Base-by-base conservation (phyloP, 2,888 invertebrate genomes). In the Idaea straminata region DNA sequence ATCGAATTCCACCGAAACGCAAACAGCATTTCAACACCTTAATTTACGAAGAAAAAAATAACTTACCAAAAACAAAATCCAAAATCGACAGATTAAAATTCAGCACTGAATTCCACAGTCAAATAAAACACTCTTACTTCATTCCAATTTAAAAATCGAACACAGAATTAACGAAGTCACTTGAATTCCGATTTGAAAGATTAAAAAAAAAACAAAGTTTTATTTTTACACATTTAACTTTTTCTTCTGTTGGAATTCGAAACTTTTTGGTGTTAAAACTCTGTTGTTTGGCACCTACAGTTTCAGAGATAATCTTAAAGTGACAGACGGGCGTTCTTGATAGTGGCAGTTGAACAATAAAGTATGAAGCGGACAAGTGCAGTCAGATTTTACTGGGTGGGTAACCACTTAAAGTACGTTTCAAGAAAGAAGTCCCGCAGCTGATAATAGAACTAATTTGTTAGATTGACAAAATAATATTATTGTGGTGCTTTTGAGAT, bases 301-400 rank as follows among this genome's bases (percentile, higher is more conserved):
- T 47, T 10, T 47, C 47, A 47, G 13, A 47, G 47, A 47, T 47
- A 13, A 47, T 47, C 47, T 47, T 47, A 4, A 47, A 47, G 47
- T 61, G 65, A 74, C 79, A 82, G 83, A 81, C 85, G 84, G 77
- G 84, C 82, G 85, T 80, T 73, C 86, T 81, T 83, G 82, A 80
- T 81, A 80, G 73, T 72, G 79, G 62, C 83, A 77, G 73, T 78
- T 78, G 82, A 78, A 86, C 86, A 88, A 88, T 89, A 89, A 88
- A 85, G 85, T 86, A 85, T 83, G 86, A 83, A 81, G 74, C 79
- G 81, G 76, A 77, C 81, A 72, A 75, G 74, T 79, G 79, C 80
- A 81, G 80, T 80, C 82, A 82, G 86, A 84, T 87, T 47, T 86
- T 85, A 86, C 87, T 85, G 82, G 85, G 82, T 80, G 77, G 25